Percentiles rank a stretch among this genome's conserved stretches.
Conservation (phyloP, 1,140 invertebrate genomes). For the Tenebrio molitor region DNA sequence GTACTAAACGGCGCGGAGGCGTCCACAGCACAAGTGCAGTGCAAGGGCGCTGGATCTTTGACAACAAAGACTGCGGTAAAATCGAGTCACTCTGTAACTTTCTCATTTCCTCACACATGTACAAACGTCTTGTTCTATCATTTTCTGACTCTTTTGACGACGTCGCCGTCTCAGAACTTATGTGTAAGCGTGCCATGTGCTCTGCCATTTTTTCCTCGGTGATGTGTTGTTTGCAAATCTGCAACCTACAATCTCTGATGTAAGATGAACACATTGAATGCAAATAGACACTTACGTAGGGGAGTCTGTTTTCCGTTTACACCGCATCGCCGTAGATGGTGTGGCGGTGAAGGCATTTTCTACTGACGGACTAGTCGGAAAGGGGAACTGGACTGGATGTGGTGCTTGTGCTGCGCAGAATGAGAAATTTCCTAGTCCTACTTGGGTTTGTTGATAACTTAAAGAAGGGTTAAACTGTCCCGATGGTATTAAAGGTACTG, state of each 20-base stretch:
- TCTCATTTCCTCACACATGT: conserved; percentile 78
- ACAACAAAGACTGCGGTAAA: conserved; percentile 72
- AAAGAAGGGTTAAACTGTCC: conserved; percentile 16
- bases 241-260: conserved; percentile 54
- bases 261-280: background rate
- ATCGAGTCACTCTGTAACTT: conserved; percentile 74
- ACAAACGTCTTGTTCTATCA: conserved; percentile 59
- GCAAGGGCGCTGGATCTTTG: conserved; percentile 77
- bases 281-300: conserved; percentile 57
- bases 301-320: conserved; percentile 61
- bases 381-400: conserved; percentile 53
- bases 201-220: conserved; percentile 86
- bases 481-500: background rate
- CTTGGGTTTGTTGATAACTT: conserved; percentile 21
- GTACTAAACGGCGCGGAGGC: conserved; percentile 67
- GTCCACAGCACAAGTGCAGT: conserved; percentile 85
- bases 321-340: conserved; percentile 44
- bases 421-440: conserved; percentile 47
- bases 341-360: conserved; percentile 18
- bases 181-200: conserved; percentile 80
- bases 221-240: conserved; percentile 80
- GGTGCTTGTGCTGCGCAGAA: conserved; percentile 45
- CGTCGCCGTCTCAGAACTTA: conserved; percentile 67
- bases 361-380: conserved; percentile 40
- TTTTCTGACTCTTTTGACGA: conserved; percentile 58